Base-by-base conservation (phyloP, 2,797 vertebrate genomes). In the Bovichtus diacanthus region DNA sequence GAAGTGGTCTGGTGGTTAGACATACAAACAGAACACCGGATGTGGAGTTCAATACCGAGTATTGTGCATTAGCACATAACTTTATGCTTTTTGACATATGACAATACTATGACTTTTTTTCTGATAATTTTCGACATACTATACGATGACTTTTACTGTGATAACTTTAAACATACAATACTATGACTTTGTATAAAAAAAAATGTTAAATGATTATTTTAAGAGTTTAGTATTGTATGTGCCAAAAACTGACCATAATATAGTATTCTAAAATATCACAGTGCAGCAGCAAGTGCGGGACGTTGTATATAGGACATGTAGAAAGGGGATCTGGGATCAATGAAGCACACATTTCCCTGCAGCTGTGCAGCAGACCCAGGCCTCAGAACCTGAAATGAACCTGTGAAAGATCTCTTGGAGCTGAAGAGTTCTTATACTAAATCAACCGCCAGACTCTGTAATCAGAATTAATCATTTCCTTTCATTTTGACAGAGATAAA, bases 401-500 rank as follows among this genome's bases (percentile, higher is more conserved):
- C 18, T 53, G 21, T 47, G 60, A 67, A 41, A 72, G 18, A 66
- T 21, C 34, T 36, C 12, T 19, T 29, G 7, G 15, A 25, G 41
- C 43, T 73, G 31, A 81, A 64, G 15, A 53, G 38, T 54, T 63
- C 0, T 36, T 23, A 27, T 54, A 16, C 16, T 59, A 55, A 62
- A 50, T 77, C 13, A 61, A 11, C 31, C 25, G 1, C 25, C 12
- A 18, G 27, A 31, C 54, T 56, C 62, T 15, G 74, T 49, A 44
- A 51, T 70, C 47, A n/a, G n/a, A n/a, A 56, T 65, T 54, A 54
- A 67, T 75, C 1, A 29, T 66, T 13, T 15, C 19, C 47, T 38
- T 59, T 41, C 34, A 74, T 70, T 73, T 64, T 43, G 34, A 9
- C 38, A 9, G 34, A 21, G 51, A 29, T 74, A 51, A 74, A 50